Evolutionary conservation across 2,113 vertebrate genomes (phyloP).

Genomic region (Vidua chalybeata): DNA sequence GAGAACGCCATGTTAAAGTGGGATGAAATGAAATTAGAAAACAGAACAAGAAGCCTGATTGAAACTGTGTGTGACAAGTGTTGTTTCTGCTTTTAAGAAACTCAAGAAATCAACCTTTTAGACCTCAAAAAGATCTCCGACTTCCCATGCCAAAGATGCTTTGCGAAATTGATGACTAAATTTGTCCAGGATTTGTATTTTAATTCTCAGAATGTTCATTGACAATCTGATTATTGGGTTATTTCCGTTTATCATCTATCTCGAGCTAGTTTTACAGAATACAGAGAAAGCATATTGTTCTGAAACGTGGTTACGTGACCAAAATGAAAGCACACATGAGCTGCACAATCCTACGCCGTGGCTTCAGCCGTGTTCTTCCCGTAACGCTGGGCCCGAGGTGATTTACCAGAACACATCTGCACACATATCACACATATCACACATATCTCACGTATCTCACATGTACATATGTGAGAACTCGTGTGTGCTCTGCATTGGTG

Average conservation of each 20-base stretch:
- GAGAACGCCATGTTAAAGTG: background rate
- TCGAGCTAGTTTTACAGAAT: constrained; percentile 19
- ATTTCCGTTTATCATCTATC: constrained; percentile 43
- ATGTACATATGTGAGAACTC: background rate
- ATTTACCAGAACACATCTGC: constrained; percentile 67
- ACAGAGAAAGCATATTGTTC: background rate
- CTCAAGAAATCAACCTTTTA: background rate
- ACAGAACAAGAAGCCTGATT: background rate
- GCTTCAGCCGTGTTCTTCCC: constrained; percentile 46
- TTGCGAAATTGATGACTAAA: constrained; percentile 72
- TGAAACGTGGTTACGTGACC: constrained; percentile 21
- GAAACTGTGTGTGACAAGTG: background rate
- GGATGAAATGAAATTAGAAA: constrained; percentile 52
- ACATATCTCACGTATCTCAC: background rate
- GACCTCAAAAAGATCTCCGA: background rate
- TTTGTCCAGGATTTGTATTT: constrained; percentile 28
- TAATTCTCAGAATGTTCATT: constrained; percentile 76
- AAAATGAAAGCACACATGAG: constrained; percentile 30
- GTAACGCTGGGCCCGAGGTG: background rate
- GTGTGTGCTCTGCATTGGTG: background rate
- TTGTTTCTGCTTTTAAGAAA: constrained; percentile 44
- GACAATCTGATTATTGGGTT: constrained; percentile 66
- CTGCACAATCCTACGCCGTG: constrained; percentile 36
- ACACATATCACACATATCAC: background rate
- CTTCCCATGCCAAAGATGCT: constrained; percentile 40